A percentile compares a stretch with the other conserved stretches of the same genome.
phyloP scores from a whole-genome alignment of 1,140 invertebrate species.

The Piezodorus guildinii region DNA sequence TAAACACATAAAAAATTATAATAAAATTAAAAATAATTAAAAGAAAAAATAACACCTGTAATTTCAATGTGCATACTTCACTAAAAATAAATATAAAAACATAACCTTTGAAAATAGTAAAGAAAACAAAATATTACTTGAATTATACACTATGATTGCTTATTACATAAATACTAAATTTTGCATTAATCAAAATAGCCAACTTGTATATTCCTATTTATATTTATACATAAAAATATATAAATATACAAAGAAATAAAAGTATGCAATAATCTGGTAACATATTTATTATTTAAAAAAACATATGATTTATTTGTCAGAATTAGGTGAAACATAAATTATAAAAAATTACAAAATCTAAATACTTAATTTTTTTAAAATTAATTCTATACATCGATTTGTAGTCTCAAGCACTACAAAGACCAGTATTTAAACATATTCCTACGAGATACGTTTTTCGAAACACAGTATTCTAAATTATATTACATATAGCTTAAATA shows the following conservation, averaged over 20 bases:
- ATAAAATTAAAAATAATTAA: too few species aligned
- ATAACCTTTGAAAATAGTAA: too few species aligned
- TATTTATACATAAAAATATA: too few species aligned
- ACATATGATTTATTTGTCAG: not conserved
- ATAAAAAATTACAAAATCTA: conserved; percentile 16
- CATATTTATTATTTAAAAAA: not conserved
- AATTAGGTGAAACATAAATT: not conserved
- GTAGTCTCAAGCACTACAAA: conserved; percentile 11
- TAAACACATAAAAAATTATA: too few species aligned
- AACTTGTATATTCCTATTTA: not conserved
- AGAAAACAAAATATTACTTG: not conserved
- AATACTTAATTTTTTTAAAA: not conserved
- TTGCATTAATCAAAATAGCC: not conserved
- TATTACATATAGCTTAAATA: not conserved
- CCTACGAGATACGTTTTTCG: not conserved
- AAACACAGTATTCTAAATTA: not conserved
- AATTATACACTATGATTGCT: not conserved
- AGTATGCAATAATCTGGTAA: not conserved
- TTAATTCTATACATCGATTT: conserved; percentile 10
- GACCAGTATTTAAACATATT: conserved; percentile 1
- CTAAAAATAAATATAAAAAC: too few species aligned
- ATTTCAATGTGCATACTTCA: too few species aligned
- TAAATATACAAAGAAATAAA: not conserved
- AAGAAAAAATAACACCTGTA: too few species aligned
- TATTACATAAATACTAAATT: not conserved